These are phyloP conservation scores for Potamarius usumacintae DNA, from an alignment of 2,113 vertebrate genomes.

Conservation along the genomic window DNA sequence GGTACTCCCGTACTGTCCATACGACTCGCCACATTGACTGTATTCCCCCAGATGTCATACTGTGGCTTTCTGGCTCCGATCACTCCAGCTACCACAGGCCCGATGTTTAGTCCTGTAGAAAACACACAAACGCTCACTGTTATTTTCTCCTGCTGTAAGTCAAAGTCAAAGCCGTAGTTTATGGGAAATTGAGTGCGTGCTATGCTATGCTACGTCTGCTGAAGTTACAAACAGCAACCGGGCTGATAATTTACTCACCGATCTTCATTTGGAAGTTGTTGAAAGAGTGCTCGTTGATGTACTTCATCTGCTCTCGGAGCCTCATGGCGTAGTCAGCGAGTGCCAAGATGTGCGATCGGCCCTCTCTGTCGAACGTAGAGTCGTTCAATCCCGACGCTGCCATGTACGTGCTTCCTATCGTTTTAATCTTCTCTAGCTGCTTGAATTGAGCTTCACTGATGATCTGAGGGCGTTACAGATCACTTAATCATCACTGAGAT, in stretches of 20 bases:
- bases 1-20: conserved; percentile 97
- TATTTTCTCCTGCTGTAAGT: background rate
- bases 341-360: conserved; percentile 86
- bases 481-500: background rate
- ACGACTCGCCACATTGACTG: conserved; percentile 92
- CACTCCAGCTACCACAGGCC: conserved; percentile 92
- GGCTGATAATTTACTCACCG: conserved; percentile 68
- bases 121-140: background rate
- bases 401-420: conserved; percentile 97
- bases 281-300: conserved; percentile 95
- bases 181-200: background rate
- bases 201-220: background rate
- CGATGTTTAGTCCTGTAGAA: conserved; percentile 87
- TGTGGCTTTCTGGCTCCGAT: conserved; percentile 93
- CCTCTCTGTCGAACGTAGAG: conserved; percentile 87
- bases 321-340: conserved; percentile 90
- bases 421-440: conserved; percentile 97
- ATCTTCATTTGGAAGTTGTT: conserved; percentile 98
- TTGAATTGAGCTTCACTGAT: conserved; percentile 88
- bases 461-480: conserved; percentile 70
- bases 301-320: conserved; percentile 92
- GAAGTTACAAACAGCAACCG: background rate
- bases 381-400: conserved; percentile 90
- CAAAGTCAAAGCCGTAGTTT: background rate
- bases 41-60: conserved; percentile 97